Evolutionary conservation across 23 tunicate genomes (phyloP).

Genomic region (Phallusia fumigata): DNA sequence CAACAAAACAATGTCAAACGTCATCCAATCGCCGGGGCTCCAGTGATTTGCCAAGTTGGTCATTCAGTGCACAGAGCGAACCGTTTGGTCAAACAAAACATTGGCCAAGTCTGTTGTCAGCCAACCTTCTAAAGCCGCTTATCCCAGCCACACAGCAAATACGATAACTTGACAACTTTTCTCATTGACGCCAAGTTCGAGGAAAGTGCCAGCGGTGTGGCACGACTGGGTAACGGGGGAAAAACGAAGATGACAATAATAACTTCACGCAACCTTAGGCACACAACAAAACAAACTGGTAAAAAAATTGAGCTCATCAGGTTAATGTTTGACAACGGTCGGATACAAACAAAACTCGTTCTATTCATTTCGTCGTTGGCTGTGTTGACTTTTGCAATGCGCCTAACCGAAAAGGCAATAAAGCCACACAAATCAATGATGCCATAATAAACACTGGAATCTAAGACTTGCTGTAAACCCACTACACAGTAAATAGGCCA

Average conservation of each 20-base stretch:
- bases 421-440: neutral
- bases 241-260: neutral
- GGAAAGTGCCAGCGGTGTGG: conserved; percentile 7
- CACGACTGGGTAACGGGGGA: neutral
- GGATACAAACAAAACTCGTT: neutral
- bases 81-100: neutral
- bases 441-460: neutral
- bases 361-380: neutral
- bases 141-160: neutral
- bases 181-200: neutral
- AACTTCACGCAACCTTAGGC: neutral
- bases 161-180: conserved; percentile 2
- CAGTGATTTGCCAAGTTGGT: neutral
- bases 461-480: neutral
- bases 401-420: neutral
- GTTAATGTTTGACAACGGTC: neutral
- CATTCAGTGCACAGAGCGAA: neutral
- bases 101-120: conserved; percentile 8
- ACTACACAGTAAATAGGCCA: neutral
- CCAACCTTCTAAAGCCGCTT: neutral
- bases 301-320: neutral
- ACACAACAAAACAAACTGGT: neutral
- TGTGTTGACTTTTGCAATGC: conserved; percentile 3
- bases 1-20: conserved; percentile 12
- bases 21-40: neutral